Conservation (phyloP, 2,113 vertebrate genomes). For the Saiga tatarica region DNA sequence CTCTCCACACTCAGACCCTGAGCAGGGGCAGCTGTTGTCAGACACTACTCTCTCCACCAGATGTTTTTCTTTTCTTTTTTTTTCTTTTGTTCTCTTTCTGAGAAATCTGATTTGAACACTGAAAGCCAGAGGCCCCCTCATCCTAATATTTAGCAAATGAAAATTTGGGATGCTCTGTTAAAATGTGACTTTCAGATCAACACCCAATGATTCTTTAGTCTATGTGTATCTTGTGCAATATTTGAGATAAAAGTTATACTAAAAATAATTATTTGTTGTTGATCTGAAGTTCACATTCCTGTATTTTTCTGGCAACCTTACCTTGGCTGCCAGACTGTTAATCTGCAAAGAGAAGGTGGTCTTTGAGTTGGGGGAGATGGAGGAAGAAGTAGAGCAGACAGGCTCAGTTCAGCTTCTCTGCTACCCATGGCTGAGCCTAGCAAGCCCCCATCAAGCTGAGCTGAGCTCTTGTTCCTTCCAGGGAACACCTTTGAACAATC, state of each 20-base stretch:
- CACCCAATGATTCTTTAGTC: not conserved
- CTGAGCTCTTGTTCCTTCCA: not conserved
- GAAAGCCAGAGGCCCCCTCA: not conserved
- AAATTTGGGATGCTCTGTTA: not conserved
- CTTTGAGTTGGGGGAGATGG: not conserved
- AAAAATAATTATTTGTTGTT: not conserved
- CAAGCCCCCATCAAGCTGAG: not conserved
- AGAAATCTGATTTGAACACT: slow-evolving; percentile 35
- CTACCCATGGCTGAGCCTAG: not conserved
- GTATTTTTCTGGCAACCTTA: not conserved
- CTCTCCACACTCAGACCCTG: not conserved
- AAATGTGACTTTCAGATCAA: not conserved
- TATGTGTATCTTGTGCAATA: not conserved
- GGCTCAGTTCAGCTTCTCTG: not conserved
- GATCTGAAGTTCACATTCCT: not conserved
- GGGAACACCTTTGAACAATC: not conserved
- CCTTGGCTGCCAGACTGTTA: not conserved
- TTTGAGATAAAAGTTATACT: not conserved
- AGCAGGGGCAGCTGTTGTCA: not conserved
- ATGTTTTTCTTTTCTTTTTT: not conserved
- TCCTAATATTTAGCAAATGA: not conserved
- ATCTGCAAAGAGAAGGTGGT: not conserved
- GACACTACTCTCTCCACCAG: not conserved
- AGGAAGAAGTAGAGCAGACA: not conserved
- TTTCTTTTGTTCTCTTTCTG: not conserved